A percentile compares a stretch with the other conserved stretches of the same genome.
Evolutionary conservation across 2,888 invertebrate genomes (phyloP).

Genomic region (Drosophila limbata): DNA sequence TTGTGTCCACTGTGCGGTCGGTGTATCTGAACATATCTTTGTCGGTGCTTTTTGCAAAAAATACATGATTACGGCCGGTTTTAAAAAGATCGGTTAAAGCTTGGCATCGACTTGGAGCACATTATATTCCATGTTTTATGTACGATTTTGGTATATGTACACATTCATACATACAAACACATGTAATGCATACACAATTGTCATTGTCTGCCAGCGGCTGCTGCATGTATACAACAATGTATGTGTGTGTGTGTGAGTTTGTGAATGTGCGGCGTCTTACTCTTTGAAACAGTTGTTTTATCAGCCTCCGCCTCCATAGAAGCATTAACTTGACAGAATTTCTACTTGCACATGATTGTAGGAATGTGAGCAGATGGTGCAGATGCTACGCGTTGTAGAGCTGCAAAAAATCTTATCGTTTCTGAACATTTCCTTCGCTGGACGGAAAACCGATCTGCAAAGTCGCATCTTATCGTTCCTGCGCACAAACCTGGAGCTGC

Average conservation of each 20-base stretch:
- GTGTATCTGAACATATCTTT: slow-evolving; percentile 15
- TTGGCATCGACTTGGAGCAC: neutral
- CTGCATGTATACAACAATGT: slow-evolving; percentile 9
- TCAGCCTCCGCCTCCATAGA: slow-evolving; percentile 3
- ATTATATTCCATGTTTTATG: slow-evolving; percentile 14
- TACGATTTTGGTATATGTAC: slow-evolving; percentile 32
- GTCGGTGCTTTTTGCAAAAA: slow-evolving; percentile 14
- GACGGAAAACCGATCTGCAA: slow-evolving; percentile 92
- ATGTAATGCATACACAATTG: slow-evolving; percentile 53
- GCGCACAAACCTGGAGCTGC: slow-evolving; percentile 88
- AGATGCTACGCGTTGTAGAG: slow-evolving; percentile 92
- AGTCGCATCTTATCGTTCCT: slow-evolving; percentile 90
- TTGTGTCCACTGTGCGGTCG: slow-evolving; percentile 50
- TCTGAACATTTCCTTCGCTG: slow-evolving; percentile 92
- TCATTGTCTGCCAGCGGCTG: slow-evolving; percentile 37
- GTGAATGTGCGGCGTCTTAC: slow-evolving; percentile 42
- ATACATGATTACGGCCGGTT: slow-evolving; percentile 12
- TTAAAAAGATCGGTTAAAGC: neutral
- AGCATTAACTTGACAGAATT: neutral
- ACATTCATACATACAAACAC: slow-evolving; percentile 21
- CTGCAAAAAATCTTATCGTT: slow-evolving; percentile 93
- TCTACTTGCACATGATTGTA: slow-evolving; percentile 41
- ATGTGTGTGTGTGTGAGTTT: slow-evolving; percentile 14
- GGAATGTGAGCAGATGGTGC: slow-evolving; percentile 85
- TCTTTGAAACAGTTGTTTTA: slow-evolving; percentile 35